Evolutionary conservation across 2,888 invertebrate genomes (phyloP), one percentile per base, ranked within the genome.

Genomic region (Ceriagrion tenellum): DNA sequence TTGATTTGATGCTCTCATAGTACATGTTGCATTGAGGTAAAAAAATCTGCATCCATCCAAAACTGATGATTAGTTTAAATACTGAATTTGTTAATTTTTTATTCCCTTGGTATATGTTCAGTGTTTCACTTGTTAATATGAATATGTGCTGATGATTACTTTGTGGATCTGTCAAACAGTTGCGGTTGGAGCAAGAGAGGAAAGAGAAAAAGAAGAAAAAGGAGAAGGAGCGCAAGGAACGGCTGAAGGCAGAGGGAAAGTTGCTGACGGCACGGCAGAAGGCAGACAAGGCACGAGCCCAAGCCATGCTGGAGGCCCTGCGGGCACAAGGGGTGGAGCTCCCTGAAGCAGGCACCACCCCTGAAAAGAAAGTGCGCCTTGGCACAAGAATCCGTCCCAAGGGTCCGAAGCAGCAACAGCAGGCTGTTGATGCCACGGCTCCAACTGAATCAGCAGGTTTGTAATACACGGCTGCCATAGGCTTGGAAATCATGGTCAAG

Each of bases 211-310:
- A 98, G 97, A 99, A 99, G 96, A 98, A 98, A 96, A 99, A 99
- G 96, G 99, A 99, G 97, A 99, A 99, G 96, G 99, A 99, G 96
- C 98, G 98, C 95, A 99, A 99, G 97, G 99, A 99, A 96, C 98
- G 99, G 96, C 97, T 99, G 96, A 99, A 99, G 97, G 99, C 99
- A n/a, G 99, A 99, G 97, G 99, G 99, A 4, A 99, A 99, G 97
- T 97, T 99, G 63, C 97, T 99, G 95, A 99, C 99, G 3, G 98
- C 99, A 0, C 99, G 99, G 97, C 99, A 99, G 96, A 99, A 99
- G 96, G 98, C 98, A 96, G 99, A 99, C 96, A 98, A 98, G 96
- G 98, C 98, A 0, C 97, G 99, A 96, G 99, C 99, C 16, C 98
- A 99, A 97, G 99, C 98, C 95, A 98, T 99, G 97, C 97, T 99